Evolutionary conservation across 2,797 vertebrate genomes (phyloP), one percentile per base, ranked within the genome.

Genomic region (Cuculus canorus): DNA sequence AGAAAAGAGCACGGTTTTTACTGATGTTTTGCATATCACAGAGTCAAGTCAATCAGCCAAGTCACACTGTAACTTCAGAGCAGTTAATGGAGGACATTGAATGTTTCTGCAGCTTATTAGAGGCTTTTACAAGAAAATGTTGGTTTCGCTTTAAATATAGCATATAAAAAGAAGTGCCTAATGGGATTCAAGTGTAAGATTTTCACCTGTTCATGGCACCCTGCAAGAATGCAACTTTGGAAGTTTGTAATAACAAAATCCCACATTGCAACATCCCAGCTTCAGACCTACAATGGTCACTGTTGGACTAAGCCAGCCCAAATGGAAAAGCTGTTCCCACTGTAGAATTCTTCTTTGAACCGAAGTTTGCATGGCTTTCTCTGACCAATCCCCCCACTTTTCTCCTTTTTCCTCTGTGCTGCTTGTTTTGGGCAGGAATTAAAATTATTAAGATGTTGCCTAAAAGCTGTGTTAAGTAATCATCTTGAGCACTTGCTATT

Each of bases 1-100:
- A 57, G 14, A 57, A 47, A 72, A 69, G 71, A 69, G 0, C 10
- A 18, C 22, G 3, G 11, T 14, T 86, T 88, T 39, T 47, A 35
- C 10, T 60, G 3, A 10, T 33, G 10, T 39, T 83, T 73, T 79
- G 32, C 25, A 6, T 88, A 35, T 77, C 18, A 33, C 37, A 65
- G 70, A 50, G 61, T 82, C 48, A 53, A 43, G 48, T 88, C 71
- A 13, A 23, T 71, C 57, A 78, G 53, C 50, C 30, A 59, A 52
- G 47, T 24, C 79, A 30, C 11, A 5, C 22, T 82, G 41, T 79
- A 68, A 57, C 68, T 92, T 84, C 30, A 71, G 84, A 61, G 43
- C 52, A 77, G 73, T 82, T 90, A 27, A 18, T 86, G 65, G 90
- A 91, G 61, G 80, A 91, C 94, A 82, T 19, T 23, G 11, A 83